Evolutionary conservation across 2,888 invertebrate species (phyloP).

Genomic region (Axea sp.): DNA sequence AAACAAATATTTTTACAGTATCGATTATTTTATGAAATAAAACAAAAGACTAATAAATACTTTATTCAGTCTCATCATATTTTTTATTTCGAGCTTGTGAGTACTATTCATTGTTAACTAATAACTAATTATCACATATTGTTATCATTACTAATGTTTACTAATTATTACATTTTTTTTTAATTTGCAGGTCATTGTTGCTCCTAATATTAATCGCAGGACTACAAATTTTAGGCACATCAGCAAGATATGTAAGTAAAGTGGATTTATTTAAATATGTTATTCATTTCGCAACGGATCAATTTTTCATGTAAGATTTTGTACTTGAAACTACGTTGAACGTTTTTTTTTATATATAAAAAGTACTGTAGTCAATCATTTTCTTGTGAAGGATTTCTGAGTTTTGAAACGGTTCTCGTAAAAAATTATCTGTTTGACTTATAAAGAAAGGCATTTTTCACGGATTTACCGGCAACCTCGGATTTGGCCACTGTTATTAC

Average conservation of each 20-base stretch:
- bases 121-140: too few species aligned
- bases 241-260: constrained; percentile 83
- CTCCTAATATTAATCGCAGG: constrained; percentile 82
- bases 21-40: too few species aligned
- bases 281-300: not conserved
- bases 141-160: too few species aligned
- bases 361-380: constrained; percentile 33
- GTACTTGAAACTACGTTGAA: not conserved
- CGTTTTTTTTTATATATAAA: constrained; percentile 10
- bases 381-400: constrained; percentile 41
- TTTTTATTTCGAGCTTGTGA: too few species aligned
- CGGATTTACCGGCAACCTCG: constrained; percentile 17
- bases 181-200: constrained; percentile 83
- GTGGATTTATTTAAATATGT: not conserved
- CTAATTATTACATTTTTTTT: constrained; percentile 64
- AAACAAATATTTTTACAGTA: too few species aligned
- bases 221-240: constrained; percentile 80
- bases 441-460: constrained; percentile 44
- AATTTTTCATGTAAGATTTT: not conserved
- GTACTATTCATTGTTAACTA: too few species aligned
- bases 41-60: too few species aligned
- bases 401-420: constrained; percentile 26
- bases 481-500: constrained; percentile 32
- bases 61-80: too few species aligned
- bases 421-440: constrained; percentile 35